Evolutionary conservation across 2,113 vertebrate species (phyloP).

Genomic region (Emydura subglobosa): DNA sequence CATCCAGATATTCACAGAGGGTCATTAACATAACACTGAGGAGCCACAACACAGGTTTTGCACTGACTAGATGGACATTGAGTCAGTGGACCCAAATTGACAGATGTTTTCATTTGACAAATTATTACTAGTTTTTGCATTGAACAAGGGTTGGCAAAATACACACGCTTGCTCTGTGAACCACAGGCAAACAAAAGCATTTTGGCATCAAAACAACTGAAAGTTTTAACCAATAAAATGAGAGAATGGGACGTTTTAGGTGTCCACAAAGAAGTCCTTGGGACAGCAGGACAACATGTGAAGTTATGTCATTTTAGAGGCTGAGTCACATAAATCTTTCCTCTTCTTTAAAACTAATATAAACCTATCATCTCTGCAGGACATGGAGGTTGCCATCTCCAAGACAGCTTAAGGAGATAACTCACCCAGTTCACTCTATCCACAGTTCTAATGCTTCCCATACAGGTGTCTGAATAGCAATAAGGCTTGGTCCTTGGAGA

Average conservation of each 20-base stretch:
- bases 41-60: neutral
- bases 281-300: neutral
- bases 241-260: neutral
- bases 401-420: neutral
- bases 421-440: slow-evolving; percentile 18
- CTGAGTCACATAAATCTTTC: neutral
- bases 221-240: neutral
- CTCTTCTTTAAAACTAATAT: neutral
- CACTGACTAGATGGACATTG: neutral
- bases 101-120: neutral
- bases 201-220: neutral
- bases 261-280: neutral
- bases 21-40: neutral
- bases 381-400: neutral
- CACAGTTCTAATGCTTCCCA: neutral
- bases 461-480: slow-evolving; percentile 18
- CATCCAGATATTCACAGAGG: neutral
- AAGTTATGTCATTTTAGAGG: accelerated
- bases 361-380: neutral
- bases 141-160: neutral
- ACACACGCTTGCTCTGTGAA: accelerated
- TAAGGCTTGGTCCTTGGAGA: slow-evolving; percentile 14
- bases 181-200: neutral
- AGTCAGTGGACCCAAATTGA: neutral
- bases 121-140: neutral